Evolutionary conservation across 2,888 invertebrate species (phyloP).

Genomic region (Xanthia icteritia): DNA sequence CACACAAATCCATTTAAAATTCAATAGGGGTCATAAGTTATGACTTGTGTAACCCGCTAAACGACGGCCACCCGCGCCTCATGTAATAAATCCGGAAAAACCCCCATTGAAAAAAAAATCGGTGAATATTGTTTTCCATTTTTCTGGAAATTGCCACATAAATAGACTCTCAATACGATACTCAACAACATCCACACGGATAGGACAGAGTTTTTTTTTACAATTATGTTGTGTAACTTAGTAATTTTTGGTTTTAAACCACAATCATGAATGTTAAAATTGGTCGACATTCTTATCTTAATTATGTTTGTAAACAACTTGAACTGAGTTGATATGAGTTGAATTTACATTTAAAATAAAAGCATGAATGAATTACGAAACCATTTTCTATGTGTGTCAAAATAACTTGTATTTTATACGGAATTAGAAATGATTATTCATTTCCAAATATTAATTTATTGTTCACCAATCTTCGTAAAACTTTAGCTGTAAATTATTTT

Average conservation of each 20-base stretch:
- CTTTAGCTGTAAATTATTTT: conserved; percentile 50
- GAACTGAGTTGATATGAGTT: conserved; percentile 2
- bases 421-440: conserved; percentile 31
- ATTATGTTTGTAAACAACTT: conserved; percentile 40
- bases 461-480: conserved; percentile 27
- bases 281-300: conserved; percentile 37
- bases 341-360: conserved; percentile 42
- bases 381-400: conserved; percentile 34
- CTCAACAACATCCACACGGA: too few species aligned
- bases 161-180: too few species aligned
- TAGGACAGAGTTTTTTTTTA: too few species aligned
- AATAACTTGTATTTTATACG: conserved; percentile 27
- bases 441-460: conserved; percentile 40
- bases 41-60: too few species aligned
- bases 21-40: too few species aligned
- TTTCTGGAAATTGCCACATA: too few species aligned
- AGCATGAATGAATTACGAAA: conserved; percentile 32
- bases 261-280: conserved; percentile 9
- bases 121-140: too few species aligned
- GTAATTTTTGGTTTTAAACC: background rate
- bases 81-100: too few species aligned
- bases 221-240: background rate
- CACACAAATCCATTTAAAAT: too few species aligned
- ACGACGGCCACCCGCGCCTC: too few species aligned
- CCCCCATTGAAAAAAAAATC: too few species aligned